Conservation (phyloP, 1,140 invertebrate genomes). For the Drosophila mauritiana region DNA sequence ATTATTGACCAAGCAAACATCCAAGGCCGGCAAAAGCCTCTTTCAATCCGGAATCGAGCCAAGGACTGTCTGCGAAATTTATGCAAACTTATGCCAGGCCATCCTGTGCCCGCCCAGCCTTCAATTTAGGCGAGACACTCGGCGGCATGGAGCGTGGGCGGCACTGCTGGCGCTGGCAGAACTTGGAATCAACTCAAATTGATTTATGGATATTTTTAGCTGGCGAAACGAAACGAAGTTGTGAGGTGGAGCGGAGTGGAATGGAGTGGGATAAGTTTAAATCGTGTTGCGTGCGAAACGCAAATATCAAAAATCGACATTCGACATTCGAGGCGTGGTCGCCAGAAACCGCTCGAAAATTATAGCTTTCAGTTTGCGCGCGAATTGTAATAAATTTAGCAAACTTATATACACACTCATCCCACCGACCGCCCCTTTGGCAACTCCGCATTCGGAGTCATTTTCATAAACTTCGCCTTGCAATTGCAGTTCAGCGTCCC, state of each 20-base stretch:
- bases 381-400: slow-evolving; percentile 81
- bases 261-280: slow-evolving; percentile 60
- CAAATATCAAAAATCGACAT: slow-evolving; percentile 82
- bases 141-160: slow-evolving; percentile 10
- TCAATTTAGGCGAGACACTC: slow-evolving; percentile 71
- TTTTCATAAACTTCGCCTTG: slow-evolving; percentile 71
- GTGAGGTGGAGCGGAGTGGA: too few relatives aligned
- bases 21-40: slow-evolving; percentile 23
- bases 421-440: background rate
- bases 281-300: slow-evolving; percentile 79
- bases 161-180: background rate
- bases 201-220: slow-evolving; percentile 81
- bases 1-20: slow-evolving; percentile 78
- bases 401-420: slow-evolving; percentile 73
- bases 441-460: slow-evolving; percentile 24
- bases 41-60: slow-evolving; percentile 47
- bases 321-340: slow-evolving; percentile 74
- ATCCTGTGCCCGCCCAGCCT: slow-evolving; percentile 25
- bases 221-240: slow-evolving; percentile 11
- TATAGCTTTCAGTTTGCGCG: slow-evolving; percentile 80
- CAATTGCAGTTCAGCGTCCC: slow-evolving; percentile 59
- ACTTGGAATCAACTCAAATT: slow-evolving; percentile 75
- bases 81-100: slow-evolving; percentile 72
- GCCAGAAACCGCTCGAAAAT: slow-evolving; percentile 78
- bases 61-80: slow-evolving; percentile 73